phyloP scores from a whole-genome alignment of 37 sponge, comb jelly and placozoan species.

The Sycon ciliatum region DNA sequence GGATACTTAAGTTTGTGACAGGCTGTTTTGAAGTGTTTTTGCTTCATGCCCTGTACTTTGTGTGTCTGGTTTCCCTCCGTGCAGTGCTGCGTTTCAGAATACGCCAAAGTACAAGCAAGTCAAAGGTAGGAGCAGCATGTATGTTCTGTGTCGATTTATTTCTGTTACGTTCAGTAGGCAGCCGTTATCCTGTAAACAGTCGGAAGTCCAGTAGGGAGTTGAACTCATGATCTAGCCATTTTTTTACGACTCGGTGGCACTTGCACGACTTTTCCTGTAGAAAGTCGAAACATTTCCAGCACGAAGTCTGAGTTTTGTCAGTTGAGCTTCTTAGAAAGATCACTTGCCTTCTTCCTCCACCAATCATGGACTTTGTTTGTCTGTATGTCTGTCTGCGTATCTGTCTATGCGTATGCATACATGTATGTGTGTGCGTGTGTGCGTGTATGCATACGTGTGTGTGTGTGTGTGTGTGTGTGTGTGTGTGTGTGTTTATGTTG shows the following conservation, averaged over 20 bases:
- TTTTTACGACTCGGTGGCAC: no score
- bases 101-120: constrained; percentile 92
- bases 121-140: not conserved
- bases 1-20: not conserved
- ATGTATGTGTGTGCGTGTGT: not conserved
- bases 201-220: no score
- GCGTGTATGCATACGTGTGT: not conserved
- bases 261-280: no score
- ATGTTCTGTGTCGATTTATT: not conserved
- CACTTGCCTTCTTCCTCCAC: no score
- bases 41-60: no score
- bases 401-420: constrained; percentile 13
- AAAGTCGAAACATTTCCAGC: no score
- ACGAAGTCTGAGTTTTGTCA: no score
- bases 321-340: no score
- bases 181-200: no score
- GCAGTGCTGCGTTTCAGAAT: constrained; percentile 81
- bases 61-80: no score
- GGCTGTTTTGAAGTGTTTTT: not conserved
- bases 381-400: constrained; percentile 15
- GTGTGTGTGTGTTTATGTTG: not conserved
- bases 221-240: no score
- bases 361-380: constrained; percentile 10
- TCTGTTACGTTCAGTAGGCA: not conserved
- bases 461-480: not conserved